Evolutionary conservation across 2,888 invertebrate genomes (phyloP).

Genomic region (Mesopsocus fuscifrons): DNA sequence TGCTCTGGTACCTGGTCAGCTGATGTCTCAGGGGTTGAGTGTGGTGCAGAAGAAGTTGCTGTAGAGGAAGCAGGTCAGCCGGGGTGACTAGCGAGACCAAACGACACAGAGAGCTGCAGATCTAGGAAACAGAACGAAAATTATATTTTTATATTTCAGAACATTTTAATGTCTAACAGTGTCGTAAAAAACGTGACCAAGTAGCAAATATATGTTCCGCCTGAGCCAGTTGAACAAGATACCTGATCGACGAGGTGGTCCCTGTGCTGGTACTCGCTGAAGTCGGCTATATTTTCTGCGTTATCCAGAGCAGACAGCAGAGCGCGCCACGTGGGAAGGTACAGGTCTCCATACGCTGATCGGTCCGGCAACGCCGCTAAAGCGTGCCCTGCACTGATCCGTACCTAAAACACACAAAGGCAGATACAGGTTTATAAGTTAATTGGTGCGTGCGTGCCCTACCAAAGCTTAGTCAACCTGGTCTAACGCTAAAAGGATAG

Average conservation of each 20-base stretch:
- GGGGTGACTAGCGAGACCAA: constrained; percentile 19
- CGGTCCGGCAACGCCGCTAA: constrained; percentile 38
- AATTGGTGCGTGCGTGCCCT: constrained; percentile 56
- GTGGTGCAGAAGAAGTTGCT: constrained; percentile 14
- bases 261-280: constrained; percentile 63
- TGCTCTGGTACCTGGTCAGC: constrained; percentile 14
- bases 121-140: too few species aligned
- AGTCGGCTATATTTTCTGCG: constrained; percentile 56
- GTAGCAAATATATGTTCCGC: too few species aligned
- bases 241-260: constrained; percentile 69
- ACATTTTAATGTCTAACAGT: too few species aligned
- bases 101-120: constrained; percentile 21
- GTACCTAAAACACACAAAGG: too few species aligned
- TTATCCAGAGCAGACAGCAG: constrained; percentile 52
- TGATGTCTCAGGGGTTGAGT: constrained; percentile 16
- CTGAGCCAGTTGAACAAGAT: too few species aligned
- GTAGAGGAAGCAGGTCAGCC: constrained; percentile 19
- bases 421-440: too few species aligned
- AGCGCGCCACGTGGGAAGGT: constrained; percentile 44
- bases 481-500: too few species aligned
- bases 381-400: constrained; percentile 66
- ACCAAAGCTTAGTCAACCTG: too few species aligned
- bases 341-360: constrained; percentile 39
- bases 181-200: too few species aligned
- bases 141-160: too few species aligned